Conservation (phyloP, 2,888 invertebrate genomes). For the Eupithecia centaureata region DNA sequence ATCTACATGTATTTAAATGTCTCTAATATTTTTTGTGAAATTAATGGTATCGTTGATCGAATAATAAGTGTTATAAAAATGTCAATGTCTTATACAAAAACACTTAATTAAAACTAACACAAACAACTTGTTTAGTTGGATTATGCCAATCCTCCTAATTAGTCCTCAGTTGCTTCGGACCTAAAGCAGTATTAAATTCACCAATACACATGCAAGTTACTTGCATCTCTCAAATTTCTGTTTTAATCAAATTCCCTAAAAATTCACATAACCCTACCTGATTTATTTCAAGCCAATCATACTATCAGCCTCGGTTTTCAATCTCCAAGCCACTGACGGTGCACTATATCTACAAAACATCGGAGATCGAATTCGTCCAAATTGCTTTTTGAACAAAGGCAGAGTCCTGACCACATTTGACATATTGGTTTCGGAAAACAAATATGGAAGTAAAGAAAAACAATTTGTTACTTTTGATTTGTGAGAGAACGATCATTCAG, state of each 20-base stretch:
- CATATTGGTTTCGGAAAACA: not conserved
- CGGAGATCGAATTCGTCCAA: not conserved
- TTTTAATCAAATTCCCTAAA: not conserved
- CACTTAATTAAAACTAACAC: too few species aligned
- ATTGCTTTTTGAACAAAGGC: not conserved
- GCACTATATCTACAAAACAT: not conserved
- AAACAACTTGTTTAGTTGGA: too few species aligned
- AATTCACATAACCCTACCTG: not conserved
- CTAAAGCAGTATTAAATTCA: too few species aligned
- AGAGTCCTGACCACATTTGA: not conserved
- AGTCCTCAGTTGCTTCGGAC: too few species aligned
- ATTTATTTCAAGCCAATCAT: not conserved
- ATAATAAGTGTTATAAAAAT: too few species aligned
- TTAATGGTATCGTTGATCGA: too few species aligned
- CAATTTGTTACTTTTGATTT: not conserved
- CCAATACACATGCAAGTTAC: too few species aligned
- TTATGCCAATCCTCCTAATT: too few species aligned
- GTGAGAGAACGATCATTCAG: not conserved
- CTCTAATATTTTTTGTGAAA: too few species aligned
- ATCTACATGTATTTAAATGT: too few species aligned
- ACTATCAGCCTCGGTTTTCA: not conserved
- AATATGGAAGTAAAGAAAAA: not conserved
- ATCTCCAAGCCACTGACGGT: not conserved
- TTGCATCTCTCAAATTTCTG: too few species aligned
- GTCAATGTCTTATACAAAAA: too few species aligned